phyloP scores from a whole-genome alignment of 2,888 invertebrate species.

The Cyaniris semiargus region DNA sequence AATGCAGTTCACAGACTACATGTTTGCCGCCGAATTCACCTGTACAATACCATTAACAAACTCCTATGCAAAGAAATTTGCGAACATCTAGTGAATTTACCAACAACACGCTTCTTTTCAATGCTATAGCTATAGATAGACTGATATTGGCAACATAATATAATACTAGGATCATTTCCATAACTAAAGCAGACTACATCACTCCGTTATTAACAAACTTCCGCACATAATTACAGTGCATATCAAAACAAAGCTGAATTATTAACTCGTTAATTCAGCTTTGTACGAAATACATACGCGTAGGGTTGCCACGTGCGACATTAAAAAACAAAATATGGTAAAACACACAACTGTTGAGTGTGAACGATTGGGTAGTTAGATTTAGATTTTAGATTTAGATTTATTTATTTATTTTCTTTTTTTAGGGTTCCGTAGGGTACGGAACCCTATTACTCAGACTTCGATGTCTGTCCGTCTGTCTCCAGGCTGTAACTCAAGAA shows the following conservation, averaged over 20 bases:
- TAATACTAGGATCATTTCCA: not conserved
- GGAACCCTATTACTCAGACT: no score
- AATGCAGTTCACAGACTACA: no score
- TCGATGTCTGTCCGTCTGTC: no score
- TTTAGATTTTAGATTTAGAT: no score
- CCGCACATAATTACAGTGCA: conserved; percentile 43
- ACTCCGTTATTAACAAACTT: conserved; percentile 42
- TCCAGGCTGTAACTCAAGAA: no score
- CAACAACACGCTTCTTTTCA: not conserved
- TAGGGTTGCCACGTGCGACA: not conserved
- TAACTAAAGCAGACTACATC: conserved; percentile 30
- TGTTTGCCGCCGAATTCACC: no score
- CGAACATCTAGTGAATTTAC: no score
- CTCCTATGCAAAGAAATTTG: no score
- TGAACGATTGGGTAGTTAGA: no score
- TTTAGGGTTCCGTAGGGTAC: no score
- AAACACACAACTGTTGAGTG: not conserved
- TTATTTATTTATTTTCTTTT: no score
- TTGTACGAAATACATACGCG: conserved; percentile 35
- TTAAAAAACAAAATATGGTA: not conserved
- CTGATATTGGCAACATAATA: not conserved
- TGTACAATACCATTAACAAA: no score
- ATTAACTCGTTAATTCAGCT: conserved; percentile 40
- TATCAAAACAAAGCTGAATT: conserved; percentile 43
- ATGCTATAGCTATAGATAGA: not conserved